phyloP scores from a whole-genome alignment of 2,888 invertebrate genomes.

The Tipula unca region DNA sequence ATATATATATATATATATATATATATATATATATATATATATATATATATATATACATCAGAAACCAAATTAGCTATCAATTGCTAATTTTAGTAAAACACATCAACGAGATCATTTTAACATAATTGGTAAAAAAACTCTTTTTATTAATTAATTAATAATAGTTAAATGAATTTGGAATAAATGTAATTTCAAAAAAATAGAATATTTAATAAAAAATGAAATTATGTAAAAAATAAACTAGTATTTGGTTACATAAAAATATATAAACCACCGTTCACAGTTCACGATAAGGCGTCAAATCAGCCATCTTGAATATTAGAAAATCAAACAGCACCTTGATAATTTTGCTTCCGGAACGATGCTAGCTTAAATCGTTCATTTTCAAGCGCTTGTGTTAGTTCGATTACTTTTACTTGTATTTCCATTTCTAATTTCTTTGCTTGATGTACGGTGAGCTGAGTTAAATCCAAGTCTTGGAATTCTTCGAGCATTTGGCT shows the following conservation, averaged over 20 bases:
- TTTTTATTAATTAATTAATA: neutral
- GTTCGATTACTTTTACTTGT: constrained; percentile 86
- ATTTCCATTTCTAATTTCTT: constrained; percentile 97
- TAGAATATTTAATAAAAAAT: neutral
- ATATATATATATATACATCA: no score
- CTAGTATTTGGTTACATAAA: neutral
- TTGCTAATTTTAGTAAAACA: no score
- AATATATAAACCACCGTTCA: no score
- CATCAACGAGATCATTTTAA: neutral
- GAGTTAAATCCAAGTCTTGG: constrained; percentile 85
- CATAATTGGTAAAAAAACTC: neutral
- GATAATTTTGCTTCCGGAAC: constrained; percentile 83
- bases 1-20: no score
- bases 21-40: no score
- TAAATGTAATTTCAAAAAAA: neutral
- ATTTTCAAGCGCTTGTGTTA: constrained; percentile 82
- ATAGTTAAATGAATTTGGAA: neutral
- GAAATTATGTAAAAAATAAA: neutral
- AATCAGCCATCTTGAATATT: constrained; percentile 8
- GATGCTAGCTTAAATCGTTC: constrained; percentile 80
- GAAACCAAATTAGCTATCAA: no score
- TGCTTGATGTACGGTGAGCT: constrained; percentile 85
- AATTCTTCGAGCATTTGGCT: constrained; percentile 76
- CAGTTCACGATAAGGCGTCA: constrained; percentile 8
- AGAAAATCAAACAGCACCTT: neutral